phyloP scores from a whole-genome alignment of 1,140 invertebrate genomes.

The Drosophila lowei region DNA sequence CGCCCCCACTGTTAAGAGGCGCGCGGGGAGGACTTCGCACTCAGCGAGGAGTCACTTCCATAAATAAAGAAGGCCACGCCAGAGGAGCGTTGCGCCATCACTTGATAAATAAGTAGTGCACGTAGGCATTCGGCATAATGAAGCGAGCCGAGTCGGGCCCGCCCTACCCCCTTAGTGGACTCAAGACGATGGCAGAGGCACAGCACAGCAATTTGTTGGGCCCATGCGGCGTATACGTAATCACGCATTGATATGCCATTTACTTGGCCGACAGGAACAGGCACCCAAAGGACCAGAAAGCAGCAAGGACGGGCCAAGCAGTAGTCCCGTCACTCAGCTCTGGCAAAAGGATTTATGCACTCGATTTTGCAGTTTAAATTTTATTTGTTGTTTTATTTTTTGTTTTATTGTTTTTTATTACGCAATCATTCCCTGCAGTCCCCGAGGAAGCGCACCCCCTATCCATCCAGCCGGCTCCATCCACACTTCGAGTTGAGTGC shows the following conservation, averaged over 20 bases:
- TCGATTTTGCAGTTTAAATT: conserved; percentile 68
- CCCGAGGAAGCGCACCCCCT: conserved; percentile 9
- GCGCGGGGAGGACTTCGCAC: conserved; percentile 40
- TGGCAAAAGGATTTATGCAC: conserved; percentile 57
- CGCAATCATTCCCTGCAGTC: conserved; percentile 47
- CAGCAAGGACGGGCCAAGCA: neutral
- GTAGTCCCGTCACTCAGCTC: conserved; percentile 25
- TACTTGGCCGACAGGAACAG: conserved; percentile 47
- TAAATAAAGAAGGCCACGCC: conserved; percentile 40
- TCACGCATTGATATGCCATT: conserved; percentile 79
- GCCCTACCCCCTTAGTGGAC: neutral
- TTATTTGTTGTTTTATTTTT: conserved; percentile 46
- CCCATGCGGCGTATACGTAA: conserved; percentile 74
- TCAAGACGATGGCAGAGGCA: neutral
- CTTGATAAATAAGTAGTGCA: conserved; percentile 80
- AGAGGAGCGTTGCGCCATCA: conserved; percentile 57
- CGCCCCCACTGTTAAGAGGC: neutral
- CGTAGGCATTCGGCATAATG: conserved; percentile 78
- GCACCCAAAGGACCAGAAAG: conserved; percentile 4
- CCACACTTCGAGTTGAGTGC: conserved; percentile 7
- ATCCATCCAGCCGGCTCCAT: too few species aligned
- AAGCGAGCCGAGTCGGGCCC: conserved; percentile 36
- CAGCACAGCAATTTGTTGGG: conserved; percentile 49
- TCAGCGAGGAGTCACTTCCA: conserved; percentile 56
- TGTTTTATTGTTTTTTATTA: conserved; percentile 30